phyloP scores from a whole-genome alignment of 2,113 vertebrate genomes.

The Fregetta grallaria region DNA sequence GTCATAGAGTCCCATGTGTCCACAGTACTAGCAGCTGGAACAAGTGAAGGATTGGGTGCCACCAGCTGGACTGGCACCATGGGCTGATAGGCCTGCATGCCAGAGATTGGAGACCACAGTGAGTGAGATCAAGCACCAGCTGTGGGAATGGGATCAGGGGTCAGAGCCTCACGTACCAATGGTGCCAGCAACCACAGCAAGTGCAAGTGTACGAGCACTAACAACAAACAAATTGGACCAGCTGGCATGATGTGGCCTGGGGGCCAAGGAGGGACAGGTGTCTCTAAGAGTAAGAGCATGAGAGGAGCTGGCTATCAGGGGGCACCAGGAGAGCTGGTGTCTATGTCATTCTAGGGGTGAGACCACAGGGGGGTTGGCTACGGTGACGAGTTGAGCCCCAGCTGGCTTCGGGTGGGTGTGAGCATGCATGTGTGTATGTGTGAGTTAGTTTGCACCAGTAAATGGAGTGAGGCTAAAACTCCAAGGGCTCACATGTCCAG shows the following conservation, averaged over 20 bases:
- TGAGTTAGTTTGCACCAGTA: neutral
- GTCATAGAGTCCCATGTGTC: too few species aligned
- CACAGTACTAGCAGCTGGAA: neutral
- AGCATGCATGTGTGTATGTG: neutral
- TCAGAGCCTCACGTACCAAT: neutral
- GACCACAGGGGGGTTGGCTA: neutral
- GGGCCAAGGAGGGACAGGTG: rapidly evolving
- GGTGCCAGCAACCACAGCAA: neutral
- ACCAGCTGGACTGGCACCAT: neutral
- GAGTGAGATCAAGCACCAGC: rapidly evolving
- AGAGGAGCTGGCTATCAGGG: neutral
- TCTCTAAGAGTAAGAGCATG: neutral
- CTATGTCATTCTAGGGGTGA: neutral
- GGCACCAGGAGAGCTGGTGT: neutral
- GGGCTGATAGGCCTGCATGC: neutral
- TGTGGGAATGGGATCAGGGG: rapidly evolving
- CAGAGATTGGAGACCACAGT: neutral
- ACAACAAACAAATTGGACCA: rapidly evolving
- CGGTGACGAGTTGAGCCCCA: neutral
- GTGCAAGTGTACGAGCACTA: too few species aligned
- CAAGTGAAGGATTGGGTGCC: neutral
- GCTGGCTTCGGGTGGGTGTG: neutral
- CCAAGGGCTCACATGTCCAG: neutral
- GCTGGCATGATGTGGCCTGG: neutral
- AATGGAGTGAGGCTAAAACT: neutral